Base-by-base conservation (phyloP, 2,113 vertebrate genomes). In the Phaethornis superciliosus region DNA sequence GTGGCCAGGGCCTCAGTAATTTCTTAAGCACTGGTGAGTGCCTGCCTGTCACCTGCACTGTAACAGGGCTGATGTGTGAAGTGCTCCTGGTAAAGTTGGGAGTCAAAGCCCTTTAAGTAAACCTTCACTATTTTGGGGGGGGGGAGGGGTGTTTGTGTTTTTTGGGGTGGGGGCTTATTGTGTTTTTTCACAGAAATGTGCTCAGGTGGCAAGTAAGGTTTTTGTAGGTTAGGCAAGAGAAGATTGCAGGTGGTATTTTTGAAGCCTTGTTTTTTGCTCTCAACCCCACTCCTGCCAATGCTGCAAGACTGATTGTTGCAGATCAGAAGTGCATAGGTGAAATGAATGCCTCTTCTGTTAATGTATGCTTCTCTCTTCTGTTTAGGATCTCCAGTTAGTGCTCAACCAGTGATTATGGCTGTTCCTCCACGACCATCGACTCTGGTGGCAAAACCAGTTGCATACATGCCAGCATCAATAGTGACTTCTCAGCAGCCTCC, bases 341-440 rank as follows among this genome's bases (percentile, higher is more conserved):
- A 75, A 80, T 32, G 28, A 76, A 16, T 12, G 12, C 54, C 18
- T 89, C 37, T 88, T 18, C 58, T 86, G 1, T 68, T 95, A 72
- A 93, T 3, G 0, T 24, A 2, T 71, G 15, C 67, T 52, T 90
- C 42, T 92, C 55, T 37, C 33, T 78, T 49, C 58, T 37, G 2
- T 27, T 2, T 89, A 99, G 99, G 99, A 22, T 99, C 99, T 58
- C 99, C 99, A 4, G 98, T 99, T 92, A 99, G 99, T 35, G 97
- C 98, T 81, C 99, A 99, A 96, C 99, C 98, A 1, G 99, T 99
- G 90, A 99, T 99, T 96, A 98, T 99, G 99, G 98, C 99, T 2
- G 98, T 99, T 62, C 99, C 99, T n/a, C 95, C 98, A 52, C 98
- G 99, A 68, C 98, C 98, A 1, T 96, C 98, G 20, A 94, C 97